Evolutionary conservation across 1,140 invertebrate genomes (phyloP), one percentile per base, ranked within the genome.

Genomic region (Macrostomum lignano): DNA sequence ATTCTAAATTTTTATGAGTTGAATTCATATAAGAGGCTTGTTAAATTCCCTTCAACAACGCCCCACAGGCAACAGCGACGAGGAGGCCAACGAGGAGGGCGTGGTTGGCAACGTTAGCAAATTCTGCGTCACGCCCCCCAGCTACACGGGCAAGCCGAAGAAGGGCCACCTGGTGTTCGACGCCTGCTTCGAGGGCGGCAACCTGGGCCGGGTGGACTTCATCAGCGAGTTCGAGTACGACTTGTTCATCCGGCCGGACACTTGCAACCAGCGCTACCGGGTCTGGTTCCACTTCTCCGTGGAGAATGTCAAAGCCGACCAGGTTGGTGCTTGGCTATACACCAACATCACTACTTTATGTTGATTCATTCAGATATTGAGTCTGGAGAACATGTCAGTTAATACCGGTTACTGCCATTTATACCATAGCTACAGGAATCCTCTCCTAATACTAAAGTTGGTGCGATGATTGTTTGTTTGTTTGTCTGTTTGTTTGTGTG

Each of bases 241-340:
- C 58, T 63, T 96, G 6, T 94, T 76, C 58, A 71, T 96, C 23
- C 61, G 86, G 29, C 84, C 86, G 0, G 86, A 94, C 53, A 88
- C 82, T 0, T 88, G 81, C 51, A 79, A 81, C 52, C 81, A 82
- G 0, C 65, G 77, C 20, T 69, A 77, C 34, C 62, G 86, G 24
- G 70, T 91, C 36, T 94, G 84, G 84, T 94, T 91, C 52, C 86
- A 94, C 55, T 96, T 94, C 47, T 81, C 78, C 1, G 81, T 93
- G 7, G 81, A 93, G 52, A 96, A 96, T 59, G 77, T 81, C 0
- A 72, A 74, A 39, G 61, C 70, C 19, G 78, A 91, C 51, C 84
- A 82, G 65, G 73, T 74, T 5, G 15, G 10, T 38, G 17, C 6
- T 19, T 36, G 22, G n/a, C n/a, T n/a, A n/a, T n/a, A n/a, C n/a